Conservation (phyloP, 2,797 vertebrate genomes). For the Australoheros facetus region DNA sequence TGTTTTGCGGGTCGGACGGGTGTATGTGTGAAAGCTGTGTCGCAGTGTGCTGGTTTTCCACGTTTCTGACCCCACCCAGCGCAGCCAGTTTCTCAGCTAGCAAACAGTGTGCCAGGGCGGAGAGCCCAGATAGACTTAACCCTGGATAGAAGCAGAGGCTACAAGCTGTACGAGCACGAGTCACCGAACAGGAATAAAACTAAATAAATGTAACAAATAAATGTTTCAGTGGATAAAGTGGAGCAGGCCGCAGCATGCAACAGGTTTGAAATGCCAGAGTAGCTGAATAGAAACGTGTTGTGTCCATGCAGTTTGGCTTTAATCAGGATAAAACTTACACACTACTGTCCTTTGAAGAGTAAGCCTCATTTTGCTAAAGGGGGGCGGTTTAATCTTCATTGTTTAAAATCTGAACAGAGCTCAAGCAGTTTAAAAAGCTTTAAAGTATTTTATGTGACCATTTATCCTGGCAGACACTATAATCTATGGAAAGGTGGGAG, state of each 20-base stretch:
- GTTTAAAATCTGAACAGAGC: neutral
- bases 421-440: neutral
- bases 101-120: accelerated
- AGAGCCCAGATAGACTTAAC: neutral
- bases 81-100: accelerated
- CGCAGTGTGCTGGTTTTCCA: neutral
- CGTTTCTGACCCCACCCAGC: conserved; percentile 18
- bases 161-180: neutral
- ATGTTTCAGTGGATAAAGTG: too few species aligned
- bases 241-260: neutral
- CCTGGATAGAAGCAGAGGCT: neutral
- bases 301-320: neutral
- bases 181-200: neutral
- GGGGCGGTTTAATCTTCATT: neutral
- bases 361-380: neutral
- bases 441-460: neutral
- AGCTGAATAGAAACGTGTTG: neutral
- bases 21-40: neutral
- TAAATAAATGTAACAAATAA: too few species aligned
- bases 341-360: neutral
- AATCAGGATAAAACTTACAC: neutral
- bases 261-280: neutral
- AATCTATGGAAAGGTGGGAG: conserved; percentile 13
- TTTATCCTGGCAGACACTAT: accelerated
- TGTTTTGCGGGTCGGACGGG: accelerated